A percentile compares a stretch with the other conserved stretches of the same genome.
Evolutionary conservation across 2,797 vertebrate genomes (phyloP).

Genomic region (Peromyscus aztecus): DNA sequence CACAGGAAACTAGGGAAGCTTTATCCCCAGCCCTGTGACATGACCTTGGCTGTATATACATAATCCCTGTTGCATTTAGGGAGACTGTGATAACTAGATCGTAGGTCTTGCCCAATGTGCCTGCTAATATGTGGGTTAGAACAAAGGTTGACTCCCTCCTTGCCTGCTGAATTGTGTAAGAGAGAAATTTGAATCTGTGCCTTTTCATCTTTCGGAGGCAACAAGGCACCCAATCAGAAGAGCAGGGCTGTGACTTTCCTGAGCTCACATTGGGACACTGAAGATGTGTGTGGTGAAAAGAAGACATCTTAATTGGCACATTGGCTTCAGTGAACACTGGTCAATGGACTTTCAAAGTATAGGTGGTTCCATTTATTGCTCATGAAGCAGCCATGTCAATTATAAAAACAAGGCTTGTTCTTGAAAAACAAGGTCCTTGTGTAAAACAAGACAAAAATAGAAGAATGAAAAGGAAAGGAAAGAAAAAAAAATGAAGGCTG

Average conservation of each 20-base stretch:
- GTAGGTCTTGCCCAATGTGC: conserved; percentile 39
- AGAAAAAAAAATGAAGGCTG: background rate
- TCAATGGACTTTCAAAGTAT: background rate
- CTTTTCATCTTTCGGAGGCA: conserved; percentile 40
- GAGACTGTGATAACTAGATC: background rate
- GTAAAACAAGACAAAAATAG: conserved; percentile 1
- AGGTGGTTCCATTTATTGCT: conserved; percentile 1
- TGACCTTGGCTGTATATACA: background rate
- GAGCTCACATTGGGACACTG: background rate
- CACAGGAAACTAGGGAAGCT: conserved; percentile 55
- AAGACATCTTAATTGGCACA: background rate
- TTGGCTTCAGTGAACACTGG: background rate
- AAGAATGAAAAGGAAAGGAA: background rate
- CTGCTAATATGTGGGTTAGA: conserved; percentile 43
- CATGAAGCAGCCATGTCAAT: background rate
- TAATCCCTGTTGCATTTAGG: background rate
- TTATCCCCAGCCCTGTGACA: background rate
- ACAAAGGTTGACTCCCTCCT: conserved; percentile 36
- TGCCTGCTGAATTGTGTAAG: background rate
- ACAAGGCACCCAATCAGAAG: background rate
- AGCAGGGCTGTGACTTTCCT: background rate
- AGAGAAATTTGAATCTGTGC: conserved; percentile 3
- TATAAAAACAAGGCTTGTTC: background rate
- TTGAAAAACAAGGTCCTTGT: background rate
- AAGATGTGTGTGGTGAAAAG: background rate